Evolutionary conservation across 2,888 invertebrate genomes (phyloP).

Genomic region (Melieria picta): DNA sequence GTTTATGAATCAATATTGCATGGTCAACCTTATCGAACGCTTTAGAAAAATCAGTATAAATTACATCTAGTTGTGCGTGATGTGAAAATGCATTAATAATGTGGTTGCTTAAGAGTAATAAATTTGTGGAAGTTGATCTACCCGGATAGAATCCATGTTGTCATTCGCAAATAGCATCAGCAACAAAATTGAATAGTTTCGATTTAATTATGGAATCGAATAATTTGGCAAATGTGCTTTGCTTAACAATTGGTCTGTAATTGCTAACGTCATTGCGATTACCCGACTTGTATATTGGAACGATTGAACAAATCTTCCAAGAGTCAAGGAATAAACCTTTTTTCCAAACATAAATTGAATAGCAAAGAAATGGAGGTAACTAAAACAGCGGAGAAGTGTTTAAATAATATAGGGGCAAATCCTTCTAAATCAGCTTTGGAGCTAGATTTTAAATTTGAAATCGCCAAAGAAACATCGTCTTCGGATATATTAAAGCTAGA

Average conservation of each 20-base stretch:
- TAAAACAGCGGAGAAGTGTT: not conserved
- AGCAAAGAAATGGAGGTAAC: not conserved
- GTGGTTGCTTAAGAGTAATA: too few species aligned
- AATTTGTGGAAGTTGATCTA: too few species aligned
- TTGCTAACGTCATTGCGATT: not conserved
- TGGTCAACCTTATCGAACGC: too few species aligned
- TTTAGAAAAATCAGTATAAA: too few species aligned
- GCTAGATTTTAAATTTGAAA: not conserved
- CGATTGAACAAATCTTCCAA: not conserved
- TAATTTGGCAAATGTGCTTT: constrained; percentile 7
- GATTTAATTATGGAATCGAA: constrained; percentile 5
- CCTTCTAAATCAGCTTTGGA: not conserved
- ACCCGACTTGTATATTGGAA: not conserved
- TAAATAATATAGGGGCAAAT: constrained; percentile 5
- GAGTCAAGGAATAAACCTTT: not conserved
- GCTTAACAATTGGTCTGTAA: constrained; percentile 9
- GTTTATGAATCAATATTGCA: too few species aligned
- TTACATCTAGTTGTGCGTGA: too few species aligned
- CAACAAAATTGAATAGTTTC: not conserved
- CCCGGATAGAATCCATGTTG: not conserved
- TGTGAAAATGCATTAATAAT: too few species aligned
- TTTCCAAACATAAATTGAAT: not conserved
- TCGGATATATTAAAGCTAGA: not conserved
- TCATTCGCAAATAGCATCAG: not conserved
- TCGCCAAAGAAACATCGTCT: constrained; percentile 5